Base-by-base conservation (phyloP, 2,113 vertebrate species). In the Phrynocephalus versicolor region DNA sequence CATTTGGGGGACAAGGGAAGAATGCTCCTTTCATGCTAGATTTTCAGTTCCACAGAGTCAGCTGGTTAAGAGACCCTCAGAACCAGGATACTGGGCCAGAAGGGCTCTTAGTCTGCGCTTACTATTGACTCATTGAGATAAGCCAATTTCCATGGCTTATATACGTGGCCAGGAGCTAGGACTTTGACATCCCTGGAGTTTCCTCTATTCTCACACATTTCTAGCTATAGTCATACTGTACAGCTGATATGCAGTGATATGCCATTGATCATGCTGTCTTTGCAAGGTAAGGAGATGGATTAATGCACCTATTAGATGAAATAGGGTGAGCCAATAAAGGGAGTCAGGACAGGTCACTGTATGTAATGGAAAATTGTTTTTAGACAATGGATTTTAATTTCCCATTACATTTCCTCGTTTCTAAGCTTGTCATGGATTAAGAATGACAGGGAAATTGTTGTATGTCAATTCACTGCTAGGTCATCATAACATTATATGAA, bases 291-390 rank as follows among this genome's bases (percentile, higher is more conserved):
- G 74, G 25, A 57, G 25, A 30, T 23, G 0, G 3, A 89, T 55
- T 78, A 89, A 64, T 60, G 35, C 72, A 45, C 0, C 0, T 0
- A 1, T 2, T 9, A 33, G 27, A 88, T 89, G 37, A 25, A 25
- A 55, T 30, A 41, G 30, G 76, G 55, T 1, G 27, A 82, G 3
- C 76, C 39, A 71, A 39, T 37, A 79, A 0, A 86, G 0, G 3
- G 76, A 79, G 18, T 58, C 39, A 83, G 70, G 89, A 85, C 41
- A 88, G 3, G 21, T 37, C n/a, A 81, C 41, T 27, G 58, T 55
- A 79, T 87, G 51, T 39, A 84, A 74, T 62, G n/a, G 51, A 69
- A 88, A 90, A 35, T 57, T 82, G 80, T 73, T 89, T 85, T 89
- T 81, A 2, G 70, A 86, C 0, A 76, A 84, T 1, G 58, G 74